Percentiles rank a stretch among this genome's conserved stretches.
These are phyloP conservation scores for Amphipoea oculea DNA, from an alignment of 2,888 invertebrate genomes.

Conservation along the genomic window DNA sequence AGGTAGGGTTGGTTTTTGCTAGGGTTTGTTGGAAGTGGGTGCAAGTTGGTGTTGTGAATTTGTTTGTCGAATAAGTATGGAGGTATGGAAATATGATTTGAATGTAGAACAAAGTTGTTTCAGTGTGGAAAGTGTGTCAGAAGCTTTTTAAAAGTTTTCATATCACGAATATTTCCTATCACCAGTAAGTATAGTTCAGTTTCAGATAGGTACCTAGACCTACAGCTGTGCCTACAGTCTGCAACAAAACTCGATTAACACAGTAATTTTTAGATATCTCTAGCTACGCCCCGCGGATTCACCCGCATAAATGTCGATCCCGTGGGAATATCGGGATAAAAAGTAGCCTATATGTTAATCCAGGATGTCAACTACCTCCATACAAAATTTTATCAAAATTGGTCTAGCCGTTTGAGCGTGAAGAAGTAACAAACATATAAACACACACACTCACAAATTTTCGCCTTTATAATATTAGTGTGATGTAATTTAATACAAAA, in stretches of 20 bases:
- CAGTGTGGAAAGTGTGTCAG: background rate
- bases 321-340: no score
- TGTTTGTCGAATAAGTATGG: constrained; percentile 34
- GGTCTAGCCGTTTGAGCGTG: no score
- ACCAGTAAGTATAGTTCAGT: background rate
- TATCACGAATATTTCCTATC: background rate
- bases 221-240: no score
- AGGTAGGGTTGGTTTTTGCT: background rate
- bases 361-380: no score
- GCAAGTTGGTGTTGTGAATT: constrained; percentile 23
- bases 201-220: background rate
- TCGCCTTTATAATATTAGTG: no score
- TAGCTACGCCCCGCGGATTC: no score
- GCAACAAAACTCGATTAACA: background rate
- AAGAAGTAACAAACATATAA: no score
- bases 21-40: constrained; percentile 17
- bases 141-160: background rate
- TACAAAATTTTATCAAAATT: no score
- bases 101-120: constrained; percentile 28
- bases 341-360: no score
- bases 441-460: no score
- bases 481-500: background rate
- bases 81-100: constrained; percentile 25
- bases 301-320: no score
- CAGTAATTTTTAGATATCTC: background rate